Evolutionary conservation across 2,113 vertebrate species (phyloP), one percentile per base, ranked within the genome.

Genomic region (Myanophis thanlyinensis): DNA sequence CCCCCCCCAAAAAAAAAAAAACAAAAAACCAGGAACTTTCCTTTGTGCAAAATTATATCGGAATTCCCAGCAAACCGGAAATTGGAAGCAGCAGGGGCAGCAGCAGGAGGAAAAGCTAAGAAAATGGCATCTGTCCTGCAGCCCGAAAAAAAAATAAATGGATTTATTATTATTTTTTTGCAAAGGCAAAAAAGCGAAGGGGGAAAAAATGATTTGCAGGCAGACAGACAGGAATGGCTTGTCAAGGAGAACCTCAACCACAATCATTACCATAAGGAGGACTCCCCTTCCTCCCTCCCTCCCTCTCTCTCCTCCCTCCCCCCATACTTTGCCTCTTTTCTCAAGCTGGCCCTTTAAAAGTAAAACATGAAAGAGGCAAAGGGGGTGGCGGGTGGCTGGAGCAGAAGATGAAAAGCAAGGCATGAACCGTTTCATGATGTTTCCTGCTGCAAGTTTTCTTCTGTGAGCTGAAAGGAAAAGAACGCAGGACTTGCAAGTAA

Each of bases 341-440:
- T 48, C 30, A 30, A 93, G 67, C 94, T 90, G 92, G 85, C 3
- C 89, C 95, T 90, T 89, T 44, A 91, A 93, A 56, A 95, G 87
- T 8, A 90, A 89, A 56, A 67, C 85, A 51, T 5, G 0, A 90
- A 94, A 92, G 89, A 91, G 11, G 11, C 89, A 40, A 59, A 54
- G n/a, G n/a, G n/a, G n/a, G n/a, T n/a, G n/a, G n/a, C n/a, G 15
- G 73, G 92, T 4, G 52, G 95, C 95, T 95, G 92, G 67, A 27
- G 2, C 12, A 44, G 90, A 40, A 0, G 1, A 62, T 89, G 23
- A 30, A 89, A 95, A 44, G 59, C 92, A 92, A 40, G 20, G 0
- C 11, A 23, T 85, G 84, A 85, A 85, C 67, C 7, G 22, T 56
- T 56, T 48, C 2, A 23, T 48, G 8, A 11, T 73, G n/a, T 7